Base-by-base conservation (phyloP, 64 coral and sea anemone genomes). In the Pocillopora damicornis region DNA sequence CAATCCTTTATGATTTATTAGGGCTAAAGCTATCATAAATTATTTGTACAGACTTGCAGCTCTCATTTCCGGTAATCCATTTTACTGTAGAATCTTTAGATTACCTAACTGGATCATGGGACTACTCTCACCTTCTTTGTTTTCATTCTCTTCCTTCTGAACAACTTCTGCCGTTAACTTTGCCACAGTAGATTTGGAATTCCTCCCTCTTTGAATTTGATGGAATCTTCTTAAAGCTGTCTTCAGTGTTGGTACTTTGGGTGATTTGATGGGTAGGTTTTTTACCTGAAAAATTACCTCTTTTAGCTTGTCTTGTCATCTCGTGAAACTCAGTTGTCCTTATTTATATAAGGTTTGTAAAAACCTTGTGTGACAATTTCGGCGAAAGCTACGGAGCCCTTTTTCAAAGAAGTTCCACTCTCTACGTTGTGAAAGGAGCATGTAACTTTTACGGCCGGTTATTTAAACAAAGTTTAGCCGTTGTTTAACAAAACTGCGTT, bases 221-320 rank as follows among this genome's bases (percentile, higher is more conserved):
- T 99, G 93, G 64, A 95, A 99, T 51, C 76, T 99, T 86, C 73
- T 92, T 37, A 99, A 74, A 37, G 92, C 97, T 45, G 76, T 86
- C 64, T 89, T 87, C 13, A 99, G 51, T 5, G 93, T 95, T 42
- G 89, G 82, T 60, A 99, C 78, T 72, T 99, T 99, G 13, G 97
- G 97, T 9, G 97, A 99, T 75, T 89, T 90, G 81, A 99, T 95
- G 69, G 97, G 97, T 13, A 99, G 87, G 56, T 95, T 99, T 34
- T 79, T 90, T 61, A 93, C 91, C 91, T 93, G 58, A 58, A 78
- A 61, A 83, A 59, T 67, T 75, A 81, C 22, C 12, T 30, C 42
- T 63, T 80, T 56, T 45, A 12, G 36, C 22, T 73, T 9, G 20
- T 14, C 2, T n/a, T 9, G 15, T 23, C n/a, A 71, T 71, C 25